These are phyloP conservation scores for Lasiommata megera DNA, from an alignment of 2,888 invertebrate species.

Conservation along the genomic window DNA sequence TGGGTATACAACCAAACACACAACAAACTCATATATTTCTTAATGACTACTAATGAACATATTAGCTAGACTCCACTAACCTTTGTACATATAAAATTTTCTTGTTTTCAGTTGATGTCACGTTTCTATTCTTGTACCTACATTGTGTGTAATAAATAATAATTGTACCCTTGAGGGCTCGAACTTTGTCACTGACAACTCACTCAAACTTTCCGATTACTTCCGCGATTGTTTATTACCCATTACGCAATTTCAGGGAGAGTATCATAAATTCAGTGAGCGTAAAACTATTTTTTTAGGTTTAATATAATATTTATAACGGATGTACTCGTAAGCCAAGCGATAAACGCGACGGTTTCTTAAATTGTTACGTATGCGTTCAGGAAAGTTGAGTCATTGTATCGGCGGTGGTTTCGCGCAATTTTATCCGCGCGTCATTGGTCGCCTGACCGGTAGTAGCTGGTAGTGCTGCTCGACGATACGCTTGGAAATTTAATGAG, in stretches of 20 bases:
- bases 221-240: too few species aligned
- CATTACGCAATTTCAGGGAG: too few species aligned
- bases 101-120: conserved; percentile 6
- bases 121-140: neutral
- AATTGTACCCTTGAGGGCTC: neutral
- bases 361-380: conserved; percentile 46
- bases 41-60: neutral
- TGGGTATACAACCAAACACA: conserved; percentile 21
- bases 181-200: too few species aligned
- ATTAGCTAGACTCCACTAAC: neutral
- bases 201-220: neutral
- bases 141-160: too few species aligned
- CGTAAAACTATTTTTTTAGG: too few species aligned
- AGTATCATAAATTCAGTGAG: too few species aligned
- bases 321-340: conserved; percentile 7
- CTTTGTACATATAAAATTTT: neutral
- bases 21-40: neutral
- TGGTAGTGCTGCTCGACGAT: conserved; percentile 31
- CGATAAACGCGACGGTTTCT: conserved; percentile 32
- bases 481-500: conserved; percentile 40
- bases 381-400: conserved; percentile 62
- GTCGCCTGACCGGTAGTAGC: conserved; percentile 34
- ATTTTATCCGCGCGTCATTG: conserved; percentile 65
- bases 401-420: conserved; percentile 67
- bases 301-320: neutral